Base-by-base conservation (phyloP, 2,797 vertebrate species). In the Spatula versicolor region DNA sequence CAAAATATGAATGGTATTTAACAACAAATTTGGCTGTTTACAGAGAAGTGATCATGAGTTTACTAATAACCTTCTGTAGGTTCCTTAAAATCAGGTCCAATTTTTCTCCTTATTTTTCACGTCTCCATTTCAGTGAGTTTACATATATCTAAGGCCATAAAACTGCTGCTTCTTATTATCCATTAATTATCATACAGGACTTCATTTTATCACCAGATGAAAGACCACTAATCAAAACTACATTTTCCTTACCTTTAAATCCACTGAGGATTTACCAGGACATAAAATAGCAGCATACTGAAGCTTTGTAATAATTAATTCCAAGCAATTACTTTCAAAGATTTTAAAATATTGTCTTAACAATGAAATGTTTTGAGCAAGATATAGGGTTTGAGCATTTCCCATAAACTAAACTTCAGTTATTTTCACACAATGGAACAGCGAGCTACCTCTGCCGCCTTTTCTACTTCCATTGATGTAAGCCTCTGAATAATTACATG, bases 191-290 rank as follows among this genome's bases (percentile, higher is more conserved):
- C 63, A 84, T 6, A 3, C 20, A 82, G 92, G 72, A 81, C 41
- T 69, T 74, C 43, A 58, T 60, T 94, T 95, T 58, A 89, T 87
- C 58, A 91, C 20, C 83, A 85, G 95, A 19, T 17, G 63, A 77
- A 28, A 77, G 43, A 78, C 89, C 83, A 69, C 26, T 90, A 66
- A 95, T 30, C 67, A 86, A 83, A 91, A 52, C 7, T 77, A 37
- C 13, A 37, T 86, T 91, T 96, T 90, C 26, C 26, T 72, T 56
- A 90, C 25, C 74, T 95, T 76, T 31, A 95, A 97, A 94, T 83
- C 39, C 52, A 82, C 41, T 41, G 39, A 50, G 31, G 69, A 48
- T 80, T 79, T 73, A 43, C n/a, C 26, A 41, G 19, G 22, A 20
- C 58, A 39, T 46, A 72, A 55, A 90, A 88, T 52, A 26, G 12